phyloP scores from a whole-genome alignment of 2,888 invertebrate species.

The Empis livida region DNA sequence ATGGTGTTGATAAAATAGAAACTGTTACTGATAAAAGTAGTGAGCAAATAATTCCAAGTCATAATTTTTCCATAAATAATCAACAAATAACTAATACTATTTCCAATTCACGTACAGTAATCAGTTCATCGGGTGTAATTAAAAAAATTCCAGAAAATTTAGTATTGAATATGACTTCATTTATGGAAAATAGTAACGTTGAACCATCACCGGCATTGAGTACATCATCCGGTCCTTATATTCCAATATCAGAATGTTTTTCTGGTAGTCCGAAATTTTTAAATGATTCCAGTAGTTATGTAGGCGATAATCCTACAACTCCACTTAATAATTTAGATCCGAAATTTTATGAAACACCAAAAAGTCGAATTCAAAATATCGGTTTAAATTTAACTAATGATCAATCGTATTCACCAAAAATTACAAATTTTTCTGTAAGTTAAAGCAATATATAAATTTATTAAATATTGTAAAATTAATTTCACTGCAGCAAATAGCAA shows the following conservation, averaged over 20 bases:
- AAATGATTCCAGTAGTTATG: constrained; percentile 3
- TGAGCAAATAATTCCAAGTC: neutral
- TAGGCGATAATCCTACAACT: constrained; percentile 25
- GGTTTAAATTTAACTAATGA: constrained; percentile 35
- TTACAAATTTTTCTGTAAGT: constrained; percentile 24
- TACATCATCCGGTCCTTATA: constrained; percentile 68
- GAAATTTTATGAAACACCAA: constrained; percentile 41
- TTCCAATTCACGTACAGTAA: too few relatives aligned
- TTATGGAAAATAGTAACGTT: constrained; percentile 25
- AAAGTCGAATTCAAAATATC: constrained; percentile 32
- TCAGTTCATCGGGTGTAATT: constrained; percentile 9
- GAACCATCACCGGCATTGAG: constrained; percentile 52
- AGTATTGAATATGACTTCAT: constrained; percentile 26
- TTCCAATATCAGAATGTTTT: constrained; percentile 85
- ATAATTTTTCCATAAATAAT: constrained; percentile 13
- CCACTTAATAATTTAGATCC: constrained; percentile 39
- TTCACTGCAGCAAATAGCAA: constrained; percentile 26
- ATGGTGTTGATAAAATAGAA: neutral
- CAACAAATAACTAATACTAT: neutral
- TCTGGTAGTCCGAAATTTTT: constrained; percentile 51
- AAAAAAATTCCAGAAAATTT: constrained; percentile 36
- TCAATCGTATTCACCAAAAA: constrained; percentile 36
- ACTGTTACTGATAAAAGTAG: neutral
- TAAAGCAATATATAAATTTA: neutral
- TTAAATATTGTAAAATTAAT: neutral